Conservation (phyloP, 2,113 vertebrate genomes). For the Sinocyclocheilus maitianheensis region DNA sequence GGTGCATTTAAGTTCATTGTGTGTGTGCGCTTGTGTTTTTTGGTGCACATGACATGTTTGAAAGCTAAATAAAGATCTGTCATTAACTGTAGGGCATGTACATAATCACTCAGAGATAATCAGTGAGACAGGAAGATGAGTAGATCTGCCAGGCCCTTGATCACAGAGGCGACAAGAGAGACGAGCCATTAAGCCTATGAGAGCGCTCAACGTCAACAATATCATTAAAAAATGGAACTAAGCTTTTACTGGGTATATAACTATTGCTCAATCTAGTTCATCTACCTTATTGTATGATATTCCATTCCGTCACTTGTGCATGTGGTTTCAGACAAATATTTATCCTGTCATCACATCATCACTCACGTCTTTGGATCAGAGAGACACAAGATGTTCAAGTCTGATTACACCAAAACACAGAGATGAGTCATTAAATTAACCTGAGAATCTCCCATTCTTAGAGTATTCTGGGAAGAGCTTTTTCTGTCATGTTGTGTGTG, state of each 20-base stretch:
- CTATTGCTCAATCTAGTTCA: conserved; percentile 17
- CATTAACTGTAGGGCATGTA: conserved; percentile 51
- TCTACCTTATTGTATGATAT: conserved; percentile 61
- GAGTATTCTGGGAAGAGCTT: conserved; percentile 26
- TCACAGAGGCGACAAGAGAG: conserved; percentile 65
- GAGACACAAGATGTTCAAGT: conserved; percentile 26
- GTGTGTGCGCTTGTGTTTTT: conserved; percentile 50
- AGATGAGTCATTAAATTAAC: conserved; percentile 50
- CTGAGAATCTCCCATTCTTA: conserved; percentile 2
- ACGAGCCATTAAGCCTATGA: conserved; percentile 70
- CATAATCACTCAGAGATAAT: conserved; percentile 72
- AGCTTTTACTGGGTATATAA: conserved; percentile 9
- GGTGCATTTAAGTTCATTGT: conserved; percentile 57
- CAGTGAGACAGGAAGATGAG: conserved; percentile 73
- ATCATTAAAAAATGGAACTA: conserved; percentile 6
- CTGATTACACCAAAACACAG: conserved; percentile 46
- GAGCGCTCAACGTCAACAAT: conserved; percentile 63
- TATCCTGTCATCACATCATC: conserved; percentile 46
- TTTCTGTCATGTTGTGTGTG: conserved; percentile 8
- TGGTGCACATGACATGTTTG: conserved; percentile 37
- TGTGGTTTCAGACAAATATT: conserved; percentile 51
- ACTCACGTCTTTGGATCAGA: conserved; percentile 24
- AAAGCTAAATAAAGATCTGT: conserved; percentile 50
- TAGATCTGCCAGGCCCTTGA: conserved; percentile 5
- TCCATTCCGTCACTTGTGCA: conserved; percentile 34